phyloP scores from a whole-genome alignment of 2,113 vertebrate species.

The Barbus barbus region DNA sequence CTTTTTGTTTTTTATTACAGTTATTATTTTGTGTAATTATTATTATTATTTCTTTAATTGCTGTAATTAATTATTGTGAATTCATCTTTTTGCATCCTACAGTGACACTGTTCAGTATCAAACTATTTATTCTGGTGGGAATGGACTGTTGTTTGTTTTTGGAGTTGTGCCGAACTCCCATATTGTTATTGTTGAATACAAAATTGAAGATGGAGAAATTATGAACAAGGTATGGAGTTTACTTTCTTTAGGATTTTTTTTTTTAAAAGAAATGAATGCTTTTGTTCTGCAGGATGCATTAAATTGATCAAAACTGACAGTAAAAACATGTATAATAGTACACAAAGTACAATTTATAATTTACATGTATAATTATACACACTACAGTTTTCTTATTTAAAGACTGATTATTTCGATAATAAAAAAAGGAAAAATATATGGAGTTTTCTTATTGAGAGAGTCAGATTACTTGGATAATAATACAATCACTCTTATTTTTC shows the following conservation, averaged over 20 bases:
- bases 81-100: slow-evolving; percentile 27
- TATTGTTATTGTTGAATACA: slow-evolving; percentile 80
- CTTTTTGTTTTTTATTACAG: no score
- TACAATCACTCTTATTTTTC: not conserved
- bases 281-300: not conserved
- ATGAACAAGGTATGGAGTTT: slow-evolving; percentile 83
- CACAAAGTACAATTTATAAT: no score
- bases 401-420: no score
- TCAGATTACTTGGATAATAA: not conserved
- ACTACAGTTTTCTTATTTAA: no score
- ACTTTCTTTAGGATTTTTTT: no score
- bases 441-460: not conserved
- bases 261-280: no score
- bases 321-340: no score
- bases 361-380: no score
- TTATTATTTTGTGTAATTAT: no score
- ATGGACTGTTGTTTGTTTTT: slow-evolving; percentile 81
- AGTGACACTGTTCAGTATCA: slow-evolving; percentile 90
- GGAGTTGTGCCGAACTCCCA: slow-evolving; percentile 86
- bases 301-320: not conserved
- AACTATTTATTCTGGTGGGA: slow-evolving; percentile 84
- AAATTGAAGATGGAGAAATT: slow-evolving; percentile 88
- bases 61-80: not conserved
- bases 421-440: no score
- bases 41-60: no score